These are phyloP conservation scores for Athetis lepigone DNA, from an alignment of 2,888 invertebrate species.

Conservation along the genomic window DNA sequence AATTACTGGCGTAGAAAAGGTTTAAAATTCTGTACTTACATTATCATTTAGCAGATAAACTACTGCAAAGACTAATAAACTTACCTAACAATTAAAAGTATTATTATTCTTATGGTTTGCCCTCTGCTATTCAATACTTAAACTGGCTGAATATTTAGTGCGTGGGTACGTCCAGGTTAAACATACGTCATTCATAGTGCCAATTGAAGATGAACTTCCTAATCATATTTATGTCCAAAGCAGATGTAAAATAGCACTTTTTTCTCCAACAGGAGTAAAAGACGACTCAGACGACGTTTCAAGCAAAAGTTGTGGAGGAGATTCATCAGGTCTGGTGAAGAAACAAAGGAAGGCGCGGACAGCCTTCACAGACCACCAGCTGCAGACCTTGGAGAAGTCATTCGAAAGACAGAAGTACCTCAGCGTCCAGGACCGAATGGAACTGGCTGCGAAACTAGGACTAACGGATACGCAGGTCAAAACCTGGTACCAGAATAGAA, in stretches of 20 bases:
- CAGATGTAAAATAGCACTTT: neutral
- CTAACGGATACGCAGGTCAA: conserved; percentile 99
- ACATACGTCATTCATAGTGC: too few species aligned
- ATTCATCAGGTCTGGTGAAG: conserved; percentile 92
- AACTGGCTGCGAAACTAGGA: conserved; percentile 98
- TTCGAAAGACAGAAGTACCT: conserved; percentile 99
- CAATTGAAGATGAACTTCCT: neutral
- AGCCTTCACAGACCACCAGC: conserved; percentile 99
- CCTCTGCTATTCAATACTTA: neutral
- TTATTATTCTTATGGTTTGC: neutral
- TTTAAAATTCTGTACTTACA: too few species aligned
- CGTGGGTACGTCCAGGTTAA: too few species aligned
- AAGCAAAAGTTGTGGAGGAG: conserved; percentile 88
- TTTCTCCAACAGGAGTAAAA: conserved; percentile 93
- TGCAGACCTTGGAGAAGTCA: conserved; percentile 98
- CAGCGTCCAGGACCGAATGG: conserved; percentile 99
- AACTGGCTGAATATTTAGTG: neutral
- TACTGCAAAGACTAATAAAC: too few species aligned
- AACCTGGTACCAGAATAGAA: conserved; percentile 99
- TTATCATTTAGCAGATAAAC: too few species aligned
- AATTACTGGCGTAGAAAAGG: neutral
- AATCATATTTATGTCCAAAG: neutral
- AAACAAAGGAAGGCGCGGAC: conserved; percentile 99
- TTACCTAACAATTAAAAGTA: neutral
- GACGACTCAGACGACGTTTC: conserved; percentile 95